Conservation (phyloP, 2,113 vertebrate species). For the Rhinolophus sinicus region DNA sequence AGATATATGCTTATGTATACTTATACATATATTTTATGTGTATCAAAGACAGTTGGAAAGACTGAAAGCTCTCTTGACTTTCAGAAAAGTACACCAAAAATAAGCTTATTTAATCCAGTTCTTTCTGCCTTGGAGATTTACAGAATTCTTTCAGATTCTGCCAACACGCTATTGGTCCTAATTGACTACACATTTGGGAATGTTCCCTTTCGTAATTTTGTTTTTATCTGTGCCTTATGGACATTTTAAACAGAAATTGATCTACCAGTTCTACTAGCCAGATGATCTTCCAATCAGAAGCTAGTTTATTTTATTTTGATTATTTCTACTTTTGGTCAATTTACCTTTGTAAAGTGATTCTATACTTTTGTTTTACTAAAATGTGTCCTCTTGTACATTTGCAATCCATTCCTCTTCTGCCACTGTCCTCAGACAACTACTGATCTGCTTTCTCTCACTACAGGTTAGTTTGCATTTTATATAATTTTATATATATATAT, state of each 20-base stretch:
- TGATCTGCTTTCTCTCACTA: not conserved
- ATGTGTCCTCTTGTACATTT: not conserved
- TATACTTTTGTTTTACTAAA: not conserved
- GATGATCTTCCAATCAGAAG: not conserved
- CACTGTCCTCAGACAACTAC: not conserved
- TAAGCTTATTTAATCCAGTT: not conserved
- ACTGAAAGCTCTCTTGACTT: not conserved
- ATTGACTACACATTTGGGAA: not conserved
- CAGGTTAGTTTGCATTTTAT: not conserved
- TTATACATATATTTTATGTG: no score
- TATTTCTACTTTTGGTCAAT: not conserved
- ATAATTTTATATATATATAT: constrained; percentile 6
- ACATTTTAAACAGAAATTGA: not conserved
- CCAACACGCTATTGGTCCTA: not conserved
- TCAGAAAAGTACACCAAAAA: not conserved
- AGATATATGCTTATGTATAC: not conserved
- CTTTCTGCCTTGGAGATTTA: not conserved
- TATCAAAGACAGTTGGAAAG: not conserved
- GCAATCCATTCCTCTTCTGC: not conserved
- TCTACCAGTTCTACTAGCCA: not conserved
- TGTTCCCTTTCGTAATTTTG: not conserved
- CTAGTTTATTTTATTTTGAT: not conserved
- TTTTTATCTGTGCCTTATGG: not conserved
- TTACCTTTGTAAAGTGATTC: not conserved
- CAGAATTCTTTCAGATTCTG: not conserved